Evolutionary conservation across 2,797 vertebrate genomes (phyloP).

Genomic region (Glyptemys insculpta): DNA sequence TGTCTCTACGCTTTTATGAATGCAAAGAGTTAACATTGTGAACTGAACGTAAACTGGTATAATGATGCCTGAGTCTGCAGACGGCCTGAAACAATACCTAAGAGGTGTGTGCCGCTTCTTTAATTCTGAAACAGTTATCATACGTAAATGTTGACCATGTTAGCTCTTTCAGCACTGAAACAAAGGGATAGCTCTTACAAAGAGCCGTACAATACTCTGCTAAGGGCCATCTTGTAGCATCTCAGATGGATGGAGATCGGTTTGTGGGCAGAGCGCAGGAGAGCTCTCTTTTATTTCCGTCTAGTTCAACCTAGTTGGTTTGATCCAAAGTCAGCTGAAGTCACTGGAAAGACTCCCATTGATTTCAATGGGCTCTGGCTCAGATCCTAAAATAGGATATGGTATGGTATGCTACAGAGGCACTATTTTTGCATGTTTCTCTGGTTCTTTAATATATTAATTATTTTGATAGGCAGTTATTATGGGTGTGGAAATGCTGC

Average conservation of each 20-base stretch:
- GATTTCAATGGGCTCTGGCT: neutral
- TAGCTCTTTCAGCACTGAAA: neutral
- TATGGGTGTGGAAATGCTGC: neutral
- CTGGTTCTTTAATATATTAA: neutral
- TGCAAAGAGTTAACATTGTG: neutral
- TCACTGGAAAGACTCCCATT: neutral
- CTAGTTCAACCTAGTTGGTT: fast-evolving
- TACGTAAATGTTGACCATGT: neutral
- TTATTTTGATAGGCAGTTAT: neutral
- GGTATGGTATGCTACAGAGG: neutral
- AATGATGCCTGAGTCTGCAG: neutral
- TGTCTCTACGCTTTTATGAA: neutral
- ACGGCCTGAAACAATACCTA: neutral
- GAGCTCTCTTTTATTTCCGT: neutral
- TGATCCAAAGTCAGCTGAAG: neutral
- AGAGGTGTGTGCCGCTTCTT: neutral
- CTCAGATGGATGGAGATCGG: neutral
- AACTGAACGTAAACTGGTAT: neutral
- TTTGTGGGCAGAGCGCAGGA: neutral
- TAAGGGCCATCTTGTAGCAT: neutral
- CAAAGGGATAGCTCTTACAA: neutral
- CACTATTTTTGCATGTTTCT: neutral
- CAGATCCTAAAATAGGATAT: neutral
- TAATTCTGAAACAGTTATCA: neutral
- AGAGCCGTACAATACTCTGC: neutral